phyloP scores from a whole-genome alignment of 2,113 vertebrate genomes.

The Herpailurus yagouaroundi region DNA sequence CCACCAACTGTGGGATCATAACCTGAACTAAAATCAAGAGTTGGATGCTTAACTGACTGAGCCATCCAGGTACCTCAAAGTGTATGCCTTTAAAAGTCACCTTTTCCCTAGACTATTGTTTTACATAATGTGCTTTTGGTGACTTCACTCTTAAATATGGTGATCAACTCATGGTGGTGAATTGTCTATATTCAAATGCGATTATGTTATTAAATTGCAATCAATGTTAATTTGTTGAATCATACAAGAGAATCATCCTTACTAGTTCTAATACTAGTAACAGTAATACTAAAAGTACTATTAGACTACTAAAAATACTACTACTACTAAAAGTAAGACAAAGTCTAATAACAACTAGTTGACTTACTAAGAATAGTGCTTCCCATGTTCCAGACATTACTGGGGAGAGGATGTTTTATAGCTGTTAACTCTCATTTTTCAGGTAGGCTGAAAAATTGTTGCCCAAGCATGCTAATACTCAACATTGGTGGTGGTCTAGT shows the following conservation, averaged over 20 bases:
- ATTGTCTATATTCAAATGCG: background rate
- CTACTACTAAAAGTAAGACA: background rate
- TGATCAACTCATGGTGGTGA: background rate
- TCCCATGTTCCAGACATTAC: background rate
- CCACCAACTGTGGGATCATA: no score
- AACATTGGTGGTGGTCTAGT: background rate
- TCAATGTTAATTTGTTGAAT: background rate
- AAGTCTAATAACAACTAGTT: background rate
- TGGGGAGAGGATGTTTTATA: background rate
- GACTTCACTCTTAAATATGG: background rate
- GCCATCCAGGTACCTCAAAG: no score
- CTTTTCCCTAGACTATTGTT: background rate
- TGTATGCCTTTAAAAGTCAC: background rate
- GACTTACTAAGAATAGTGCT: background rate
- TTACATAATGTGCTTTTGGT: background rate
- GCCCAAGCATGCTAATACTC: background rate
- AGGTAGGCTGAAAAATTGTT: background rate
- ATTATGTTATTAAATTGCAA: background rate
- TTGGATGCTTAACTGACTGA: no score
- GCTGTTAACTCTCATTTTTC: background rate
- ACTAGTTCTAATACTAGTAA: background rate
- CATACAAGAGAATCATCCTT: background rate
- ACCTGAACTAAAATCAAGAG: no score
- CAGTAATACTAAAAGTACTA: background rate
- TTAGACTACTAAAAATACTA: background rate